These are phyloP conservation scores for Oreochromis aureus DNA, from an alignment of 2,113 vertebrate genomes.

Conservation along the genomic window DNA sequence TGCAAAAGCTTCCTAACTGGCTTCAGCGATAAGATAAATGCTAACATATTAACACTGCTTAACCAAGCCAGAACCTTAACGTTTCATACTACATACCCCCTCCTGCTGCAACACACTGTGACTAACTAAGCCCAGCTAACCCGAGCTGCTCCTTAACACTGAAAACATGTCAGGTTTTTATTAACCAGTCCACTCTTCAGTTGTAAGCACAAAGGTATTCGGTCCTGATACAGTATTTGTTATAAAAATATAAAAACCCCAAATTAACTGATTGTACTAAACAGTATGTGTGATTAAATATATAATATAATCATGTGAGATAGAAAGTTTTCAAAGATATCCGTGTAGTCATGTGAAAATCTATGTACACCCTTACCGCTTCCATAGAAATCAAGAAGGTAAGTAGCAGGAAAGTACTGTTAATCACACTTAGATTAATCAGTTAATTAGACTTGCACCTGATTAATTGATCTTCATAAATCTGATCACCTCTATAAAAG, in stretches of 20 bases:
- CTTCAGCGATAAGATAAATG: not conserved
- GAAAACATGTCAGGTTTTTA: not conserved
- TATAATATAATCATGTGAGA: not conserved
- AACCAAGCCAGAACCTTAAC: not conserved
- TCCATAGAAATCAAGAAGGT: not conserved
- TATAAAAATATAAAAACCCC: not conserved
- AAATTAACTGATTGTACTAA: not conserved
- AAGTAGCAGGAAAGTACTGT: not conserved
- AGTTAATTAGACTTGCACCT: not conserved
- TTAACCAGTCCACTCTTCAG: not conserved
- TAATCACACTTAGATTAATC: not conserved
- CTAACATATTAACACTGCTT: not conserved
- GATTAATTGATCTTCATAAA: not conserved
- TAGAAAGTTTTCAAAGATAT: not conserved
- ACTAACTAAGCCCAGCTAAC: conserved; percentile 36
- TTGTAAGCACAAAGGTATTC: not conserved
- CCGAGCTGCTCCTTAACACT: not conserved
- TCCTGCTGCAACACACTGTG: not conserved
- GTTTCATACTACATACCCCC: conserved; percentile 11
- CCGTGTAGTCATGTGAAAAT: not conserved
- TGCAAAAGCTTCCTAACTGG: not conserved
- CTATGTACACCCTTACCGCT: not conserved
- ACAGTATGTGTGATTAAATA: not conserved
- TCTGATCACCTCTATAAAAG: not conserved
- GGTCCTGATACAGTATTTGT: not conserved